A percentile compares a stretch with the other conserved stretches of the same genome.
These are phyloP conservation scores for Galendromus occidentalis DNA, from an alignment of 1,140 invertebrate genomes.

Conservation along the genomic window DNA sequence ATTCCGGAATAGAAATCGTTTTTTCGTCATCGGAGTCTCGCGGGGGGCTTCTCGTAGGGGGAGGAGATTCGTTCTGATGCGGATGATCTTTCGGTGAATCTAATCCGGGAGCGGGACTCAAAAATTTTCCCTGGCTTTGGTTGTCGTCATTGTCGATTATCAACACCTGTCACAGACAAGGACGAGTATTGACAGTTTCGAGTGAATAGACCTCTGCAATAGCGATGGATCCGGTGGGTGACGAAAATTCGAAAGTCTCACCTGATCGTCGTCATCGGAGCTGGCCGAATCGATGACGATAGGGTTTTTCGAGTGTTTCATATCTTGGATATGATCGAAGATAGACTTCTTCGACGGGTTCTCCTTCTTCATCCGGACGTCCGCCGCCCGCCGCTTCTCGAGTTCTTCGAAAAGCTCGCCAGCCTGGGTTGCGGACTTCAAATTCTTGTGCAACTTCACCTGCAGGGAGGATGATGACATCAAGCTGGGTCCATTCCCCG, in stretches of 20 bases:
- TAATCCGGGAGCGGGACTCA: too few species aligned
- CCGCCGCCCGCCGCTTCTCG: neutral
- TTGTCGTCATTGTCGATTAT: too few species aligned
- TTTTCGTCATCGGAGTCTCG: too few species aligned
- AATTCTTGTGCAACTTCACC: neutral
- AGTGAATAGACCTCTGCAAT: neutral
- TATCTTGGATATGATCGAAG: neutral
- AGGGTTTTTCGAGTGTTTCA: neutral
- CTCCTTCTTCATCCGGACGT: neutral
- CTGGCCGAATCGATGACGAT: too few species aligned
- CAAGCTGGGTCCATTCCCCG: neutral
- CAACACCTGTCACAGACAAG: too few species aligned
- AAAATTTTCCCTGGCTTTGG: too few species aligned
- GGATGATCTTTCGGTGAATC: too few species aligned
- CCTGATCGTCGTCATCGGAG: neutral
- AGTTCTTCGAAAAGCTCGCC: neutral
- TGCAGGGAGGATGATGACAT: neutral
- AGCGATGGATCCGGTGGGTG: neutral
- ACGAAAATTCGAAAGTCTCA: neutral
- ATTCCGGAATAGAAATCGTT: too few species aligned
- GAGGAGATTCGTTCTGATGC: too few species aligned
- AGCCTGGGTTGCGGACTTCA: neutral
- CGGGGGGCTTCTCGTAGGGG: too few species aligned
- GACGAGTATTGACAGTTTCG: neutral
- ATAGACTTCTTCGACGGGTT: neutral